Conservation (phyloP, 2,888 invertebrate species). For the Hirtodrosophila confusa region DNA sequence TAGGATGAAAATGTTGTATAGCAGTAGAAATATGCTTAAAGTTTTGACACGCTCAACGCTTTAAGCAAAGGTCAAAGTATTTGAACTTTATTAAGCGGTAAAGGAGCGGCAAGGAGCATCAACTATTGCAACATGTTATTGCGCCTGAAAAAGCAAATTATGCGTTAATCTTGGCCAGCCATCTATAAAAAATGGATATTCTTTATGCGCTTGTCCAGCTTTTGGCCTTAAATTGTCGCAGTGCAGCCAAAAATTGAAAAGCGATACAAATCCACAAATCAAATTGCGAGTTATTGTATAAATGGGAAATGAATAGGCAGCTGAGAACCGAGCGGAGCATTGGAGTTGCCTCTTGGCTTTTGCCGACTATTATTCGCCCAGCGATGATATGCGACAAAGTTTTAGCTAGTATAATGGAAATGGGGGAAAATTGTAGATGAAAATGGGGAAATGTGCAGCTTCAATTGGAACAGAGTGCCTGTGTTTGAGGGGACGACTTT, state of each 20-base stretch:
- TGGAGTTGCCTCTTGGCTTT: constrained; percentile 1
- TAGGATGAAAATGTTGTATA: too few relatives aligned
- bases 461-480: too few relatives aligned
- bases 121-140: not conserved
- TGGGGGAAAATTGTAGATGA: not conserved
- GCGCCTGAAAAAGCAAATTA: constrained; percentile 12
- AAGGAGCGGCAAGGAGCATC: not conserved
- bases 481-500: not conserved
- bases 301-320: constrained; percentile 1
- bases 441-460: too few relatives aligned
- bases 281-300: constrained; percentile 32
- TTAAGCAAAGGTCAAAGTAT: not conserved
- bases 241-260: constrained; percentile 59
- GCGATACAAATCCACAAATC: constrained; percentile 66
- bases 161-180: constrained; percentile 59
- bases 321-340: too few relatives aligned
- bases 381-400: constrained; percentile 54
- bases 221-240: constrained; percentile 48
- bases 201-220: constrained; percentile 10
- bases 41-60: too few relatives aligned
- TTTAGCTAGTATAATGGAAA: constrained; percentile 41
- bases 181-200: constrained; percentile 27
- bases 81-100: not conserved
- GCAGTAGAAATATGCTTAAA: too few relatives aligned
- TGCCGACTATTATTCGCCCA: constrained; percentile 42